Conservation (phyloP, 2,888 invertebrate genomes). For the Malacosoma neustria region DNA sequence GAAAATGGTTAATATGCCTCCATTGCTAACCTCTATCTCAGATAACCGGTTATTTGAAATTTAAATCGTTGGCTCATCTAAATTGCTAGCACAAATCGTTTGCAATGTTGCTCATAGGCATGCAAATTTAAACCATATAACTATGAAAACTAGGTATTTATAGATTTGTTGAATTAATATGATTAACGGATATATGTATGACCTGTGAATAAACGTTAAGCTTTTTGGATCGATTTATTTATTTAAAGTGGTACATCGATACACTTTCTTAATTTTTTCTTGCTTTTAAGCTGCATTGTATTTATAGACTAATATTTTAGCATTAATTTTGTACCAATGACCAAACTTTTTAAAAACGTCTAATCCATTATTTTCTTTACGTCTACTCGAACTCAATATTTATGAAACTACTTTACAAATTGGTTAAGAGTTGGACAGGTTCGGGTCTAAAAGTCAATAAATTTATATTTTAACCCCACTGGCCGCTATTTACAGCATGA, state of each 20-base stretch:
- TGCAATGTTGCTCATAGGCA: slow-evolving; percentile 5
- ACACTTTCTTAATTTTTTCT: too few relatives aligned
- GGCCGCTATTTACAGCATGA: background rate
- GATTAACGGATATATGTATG: background rate
- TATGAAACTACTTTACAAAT: background rate
- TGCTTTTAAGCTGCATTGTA: too few relatives aligned
- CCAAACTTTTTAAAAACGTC: background rate
- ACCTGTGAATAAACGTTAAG: background rate
- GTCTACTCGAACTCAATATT: background rate
- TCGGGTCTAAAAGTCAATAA: background rate
- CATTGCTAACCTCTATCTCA: slow-evolving; percentile 52
- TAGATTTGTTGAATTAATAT: background rate
- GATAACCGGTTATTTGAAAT: slow-evolving; percentile 65
- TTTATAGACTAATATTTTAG: too few relatives aligned
- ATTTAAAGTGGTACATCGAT: too few relatives aligned
- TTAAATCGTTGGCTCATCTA: slow-evolving; percentile 55
- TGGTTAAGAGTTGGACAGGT: background rate
- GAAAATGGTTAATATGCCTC: slow-evolving; percentile 18
- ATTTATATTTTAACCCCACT: background rate
- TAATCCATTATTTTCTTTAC: background rate
- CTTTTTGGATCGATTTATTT: background rate
- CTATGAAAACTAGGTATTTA: background rate
- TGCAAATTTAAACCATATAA: background rate
- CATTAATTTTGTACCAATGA: background rate
- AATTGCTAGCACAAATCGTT: slow-evolving; percentile 22